Base-by-base conservation (phyloP, 2,113 vertebrate species). In the Lucifuga dentata region DNA sequence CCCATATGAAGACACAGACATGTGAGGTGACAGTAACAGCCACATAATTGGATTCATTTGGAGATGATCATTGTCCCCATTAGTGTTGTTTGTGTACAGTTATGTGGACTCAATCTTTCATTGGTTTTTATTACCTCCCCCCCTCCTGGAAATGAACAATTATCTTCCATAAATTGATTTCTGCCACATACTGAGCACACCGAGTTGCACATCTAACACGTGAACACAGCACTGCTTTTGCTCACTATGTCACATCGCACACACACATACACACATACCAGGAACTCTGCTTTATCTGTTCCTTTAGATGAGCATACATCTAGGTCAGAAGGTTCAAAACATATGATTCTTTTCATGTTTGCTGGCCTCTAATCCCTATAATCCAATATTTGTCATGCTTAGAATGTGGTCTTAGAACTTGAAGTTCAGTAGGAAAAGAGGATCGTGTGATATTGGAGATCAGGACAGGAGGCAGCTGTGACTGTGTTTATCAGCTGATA, bases 31-130 rank as follows among this genome's bases (percentile, higher is more conserved):
- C 86, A 88, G 78, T 85, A 86, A 85, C 85, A 83, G 68, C 32
- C 46, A 35, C 26, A 38, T 90, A 90, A 92, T 90, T 92, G 83
- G 86, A 86, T 90, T 91, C 75, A 89, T 88, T 90, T 88, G 75
- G 72, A 81, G 63, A 72, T 75, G 68, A 88, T 91, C 82, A 88
- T 83, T 76, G 82, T 86, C 61, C 85, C 86, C 87, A 90, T 91
- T 91, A 91, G 78, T 61, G 60, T 57, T 81, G 80, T 90, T 91
- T 88, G 84, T 84, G 73, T 81, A 67, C 70, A 59, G 50, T 71
- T 62, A 61, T 85, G 80, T 81, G 41, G 78, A 77, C 83, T 75
- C 81, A 53, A 72, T 82, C 78, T 91, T 85, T 88, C 68, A 89
- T 78, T 77, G 76, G 76, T 64, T 80, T 85, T 80, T 62, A 65